Evolutionary conservation across 2,888 invertebrate genomes (phyloP), one percentile per base, ranked within the genome.

Genomic region (Hanleya hanleyi): DNA sequence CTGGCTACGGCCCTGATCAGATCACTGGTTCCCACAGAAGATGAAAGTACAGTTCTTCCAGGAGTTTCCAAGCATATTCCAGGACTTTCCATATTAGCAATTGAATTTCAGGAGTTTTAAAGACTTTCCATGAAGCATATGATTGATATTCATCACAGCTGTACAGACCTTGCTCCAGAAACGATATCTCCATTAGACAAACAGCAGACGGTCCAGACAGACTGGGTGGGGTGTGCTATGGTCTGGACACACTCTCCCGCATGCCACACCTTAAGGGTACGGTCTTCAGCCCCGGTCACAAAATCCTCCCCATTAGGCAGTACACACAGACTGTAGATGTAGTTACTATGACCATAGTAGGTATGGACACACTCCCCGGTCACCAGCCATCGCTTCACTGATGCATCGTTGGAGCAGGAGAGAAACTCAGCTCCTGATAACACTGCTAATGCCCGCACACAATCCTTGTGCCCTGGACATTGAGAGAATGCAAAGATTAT

Each of bases 391-490:
- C 94, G 92, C 80, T 94, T 93, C 61, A 99, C 93, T 0, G 95
- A 93, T 0, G 96, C 95, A 92, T 99, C 99, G 91, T 99, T 99
- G 35, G 96, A 94, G 87, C 96, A 96, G 64, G 97, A 97, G 0
- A 98, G 91, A 90, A 99, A 96, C 57, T 94, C 93, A 15, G 78
- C 75, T 12, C 78, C 78, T 69, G 93, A 94, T 9, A 96, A 91
- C 0, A 94, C 93, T 0, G 94, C 93, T 37, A 99, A 88, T 33
- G 93, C 95, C 87, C 99, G 92, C 0, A 99, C 96, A 91, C 97
- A 97, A 87, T 99, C 99, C 0, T 94, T 95, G 89, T 99, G 99
- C 5, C 97, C 97, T 93, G 88, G 57, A n/a, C n/a, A n/a, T n/a
- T n/a, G n/a, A n/a, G n/a, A n/a, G n/a, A n/a, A n/a, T n/a, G n/a